Base-by-base conservation (phyloP, 1,140 invertebrate species). In the Drosophila gunungcola region DNA sequence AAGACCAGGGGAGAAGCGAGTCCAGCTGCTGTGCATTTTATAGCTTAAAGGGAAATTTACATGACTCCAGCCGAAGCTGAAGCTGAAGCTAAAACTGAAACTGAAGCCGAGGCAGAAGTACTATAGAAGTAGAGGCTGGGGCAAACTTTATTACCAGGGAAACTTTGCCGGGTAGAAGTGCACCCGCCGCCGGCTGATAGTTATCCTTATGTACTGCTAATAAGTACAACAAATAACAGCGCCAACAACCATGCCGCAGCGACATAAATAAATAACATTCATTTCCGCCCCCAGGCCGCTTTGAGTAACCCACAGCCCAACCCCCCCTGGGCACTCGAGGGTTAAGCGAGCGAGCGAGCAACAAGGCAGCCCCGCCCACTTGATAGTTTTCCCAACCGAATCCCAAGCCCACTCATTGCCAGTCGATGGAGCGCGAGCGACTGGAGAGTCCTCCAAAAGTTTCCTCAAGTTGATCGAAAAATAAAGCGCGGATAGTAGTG, bases 171-270 rank as follows among this genome's bases (percentile, higher is more conserved):
- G 63, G 55, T 41, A 43, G 32, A 41, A 69, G 46, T 62, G 34
- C 62, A 70, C 49, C 70, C 49, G 43, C 69, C 61, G 27, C 32
- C 36, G 62, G 73, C 73, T 76, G 72, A 76, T 67, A 76, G 73
- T 76, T 67, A 76, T 76, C 54, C 73, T 76, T 76, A 76, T 76
- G 73, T 76, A 76, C 73, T 76, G 73, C 73, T 76, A 76, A 76
- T 76, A 76, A 76, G 73, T 75, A 67, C 73, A 76, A 67, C 61
- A 74, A 74, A 74, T 74, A 76, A 52, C 73, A 65, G 57, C 13
- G 52, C n/a, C 65, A 57, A 70, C 49, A 61, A 73, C 53, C 38
- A 70, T 4, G 68, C 12, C 13, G 42, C 39, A 56, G 61, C 46
- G 72, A 76, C 72, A 76, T 76, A 76, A 76, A 76, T 57, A 57